These are phyloP conservation scores for Philopedon plagiatum DNA, from an alignment of 2,888 invertebrate species.

Conservation along the genomic window DNA sequence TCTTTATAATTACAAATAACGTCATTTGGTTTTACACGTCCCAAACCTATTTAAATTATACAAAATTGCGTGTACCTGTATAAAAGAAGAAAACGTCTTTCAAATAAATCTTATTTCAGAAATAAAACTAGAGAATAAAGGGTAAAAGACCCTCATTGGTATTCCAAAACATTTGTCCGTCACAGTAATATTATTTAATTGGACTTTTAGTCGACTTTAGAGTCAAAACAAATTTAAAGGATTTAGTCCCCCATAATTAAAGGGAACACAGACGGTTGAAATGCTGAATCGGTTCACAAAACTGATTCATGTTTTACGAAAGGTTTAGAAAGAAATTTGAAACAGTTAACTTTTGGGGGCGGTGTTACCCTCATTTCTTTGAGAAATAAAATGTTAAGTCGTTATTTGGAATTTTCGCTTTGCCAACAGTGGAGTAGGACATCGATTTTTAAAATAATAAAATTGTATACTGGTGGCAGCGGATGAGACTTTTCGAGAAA, in stretches of 20 bases:
- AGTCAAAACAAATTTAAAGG: slow-evolving; percentile 30
- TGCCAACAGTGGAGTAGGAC: background rate
- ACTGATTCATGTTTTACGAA: slow-evolving; percentile 13
- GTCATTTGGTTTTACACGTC: too few relatives aligned
- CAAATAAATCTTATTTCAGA: background rate
- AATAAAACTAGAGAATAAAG: slow-evolving; percentile 5
- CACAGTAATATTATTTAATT: slow-evolving; percentile 34
- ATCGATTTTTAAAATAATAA: background rate
- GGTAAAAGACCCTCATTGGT: slow-evolving; percentile 9
- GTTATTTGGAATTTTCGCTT: background rate
- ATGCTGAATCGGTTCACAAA: slow-evolving; percentile 18
- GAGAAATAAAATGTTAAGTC: slow-evolving; percentile 9
- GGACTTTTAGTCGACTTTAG: slow-evolving; percentile 25
- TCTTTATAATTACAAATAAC: too few relatives aligned
- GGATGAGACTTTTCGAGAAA: too few relatives aligned
- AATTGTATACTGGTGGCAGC: too few relatives aligned
- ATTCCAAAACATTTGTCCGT: slow-evolving; percentile 33
- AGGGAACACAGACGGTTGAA: slow-evolving; percentile 23
- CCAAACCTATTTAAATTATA: too few relatives aligned
- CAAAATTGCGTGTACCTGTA: too few relatives aligned
- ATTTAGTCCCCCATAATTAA: slow-evolving; percentile 31
- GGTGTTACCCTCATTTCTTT: background rate
- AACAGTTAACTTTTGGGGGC: slow-evolving; percentile 3
- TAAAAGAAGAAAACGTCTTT: background rate
- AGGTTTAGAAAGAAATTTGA: slow-evolving; percentile 11